These are phyloP conservation scores for Phortica okadai DNA, from an alignment of 2,888 invertebrate genomes.

Conservation along the genomic window DNA sequence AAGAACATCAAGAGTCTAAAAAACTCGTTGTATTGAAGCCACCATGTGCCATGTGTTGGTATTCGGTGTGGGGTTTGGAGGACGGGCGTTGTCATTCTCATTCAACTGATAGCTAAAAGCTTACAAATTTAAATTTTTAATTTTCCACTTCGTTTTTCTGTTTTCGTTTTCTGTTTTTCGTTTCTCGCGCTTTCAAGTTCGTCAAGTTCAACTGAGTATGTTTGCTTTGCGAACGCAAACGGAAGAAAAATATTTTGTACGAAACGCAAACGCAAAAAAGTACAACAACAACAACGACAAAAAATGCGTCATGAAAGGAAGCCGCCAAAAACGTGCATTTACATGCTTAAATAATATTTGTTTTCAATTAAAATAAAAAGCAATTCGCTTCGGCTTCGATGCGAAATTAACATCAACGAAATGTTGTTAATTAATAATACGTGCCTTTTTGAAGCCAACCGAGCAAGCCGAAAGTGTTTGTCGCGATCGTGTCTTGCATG, in stretches of 20 bases:
- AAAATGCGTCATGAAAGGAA: slow-evolving; percentile 6
- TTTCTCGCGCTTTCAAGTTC: neutral
- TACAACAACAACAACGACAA: neutral
- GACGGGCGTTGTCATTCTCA: neutral
- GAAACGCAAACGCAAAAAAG: neutral
- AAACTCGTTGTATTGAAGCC: slow-evolving; percentile 33
- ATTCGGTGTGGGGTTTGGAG: too few relatives aligned
- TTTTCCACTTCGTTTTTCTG: slow-evolving; percentile 37
- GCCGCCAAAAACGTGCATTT: slow-evolving; percentile 18
- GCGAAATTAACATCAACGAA: slow-evolving; percentile 25
- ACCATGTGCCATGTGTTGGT: too few relatives aligned
- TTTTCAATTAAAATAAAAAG: neutral
- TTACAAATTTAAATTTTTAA: slow-evolving; percentile 61
- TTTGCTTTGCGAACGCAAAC: neutral
- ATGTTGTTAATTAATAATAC: slow-evolving; percentile 66
- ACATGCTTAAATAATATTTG: neutral
- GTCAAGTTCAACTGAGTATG: slow-evolving; percentile 62
- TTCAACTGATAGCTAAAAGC: slow-evolving; percentile 30
- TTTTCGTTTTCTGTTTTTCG: slow-evolving; percentile 15
- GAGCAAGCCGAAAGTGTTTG: slow-evolving; percentile 25
- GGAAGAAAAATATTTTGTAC: too few relatives aligned
- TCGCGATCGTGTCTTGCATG: neutral
- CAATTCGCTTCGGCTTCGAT: neutral
- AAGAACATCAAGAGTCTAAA: slow-evolving; percentile 40
- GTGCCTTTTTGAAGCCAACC: slow-evolving; percentile 48